Base-by-base conservation (phyloP, 2,113 vertebrate species). In the Neotragus moschatus region DNA sequence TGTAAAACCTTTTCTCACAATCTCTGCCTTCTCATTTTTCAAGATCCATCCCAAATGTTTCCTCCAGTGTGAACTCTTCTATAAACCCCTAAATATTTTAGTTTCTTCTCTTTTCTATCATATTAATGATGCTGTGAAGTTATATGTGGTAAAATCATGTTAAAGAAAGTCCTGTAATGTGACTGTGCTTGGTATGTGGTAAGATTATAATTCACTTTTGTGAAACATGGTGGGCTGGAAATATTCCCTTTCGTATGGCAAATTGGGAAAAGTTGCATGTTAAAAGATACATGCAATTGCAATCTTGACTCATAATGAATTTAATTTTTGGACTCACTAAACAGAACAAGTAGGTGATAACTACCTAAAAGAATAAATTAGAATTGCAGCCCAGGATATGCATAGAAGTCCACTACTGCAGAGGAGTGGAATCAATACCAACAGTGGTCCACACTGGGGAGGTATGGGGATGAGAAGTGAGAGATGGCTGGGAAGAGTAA, bases 1-100 rank as follows among this genome's bases (percentile, higher is more conserved):
- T 92, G 15, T 60, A 53, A 95, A 49, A 90, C 0, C 66, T 96
- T 95, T 95, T 84, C 70, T 96, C 84, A 90, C 39, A 51, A 66
- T 96, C 39, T 96, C 58, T 90, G 16, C 36, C 39, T 70, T 26
- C 45, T 92, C 56, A 66, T 47, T 85, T 96, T 90, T 79, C 19
- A 91, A 58, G 13, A 49, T 93, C n/a, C 53, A 49, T 66, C 55
- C 7, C 47, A 92, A 95, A 90, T 63, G 14, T 55, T 90, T 81
- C 15, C 30, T 90, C 28, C 7, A 56, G 16, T 25, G 47, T 58
- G 25, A 94, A 82, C 19, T 97, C 36, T 63, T 94, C 63, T 63
- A 45, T 53, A 13, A 91, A 77, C 2, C 51, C 26, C 28, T 70
- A 95, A 96, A 73, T 63, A 93, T 49, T 73, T 95, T 39, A 30